Evolutionary conservation across 2,113 vertebrate genomes (phyloP), one percentile per base, ranked within the genome.

Genomic region (Xyliphius kryptos): DNA sequence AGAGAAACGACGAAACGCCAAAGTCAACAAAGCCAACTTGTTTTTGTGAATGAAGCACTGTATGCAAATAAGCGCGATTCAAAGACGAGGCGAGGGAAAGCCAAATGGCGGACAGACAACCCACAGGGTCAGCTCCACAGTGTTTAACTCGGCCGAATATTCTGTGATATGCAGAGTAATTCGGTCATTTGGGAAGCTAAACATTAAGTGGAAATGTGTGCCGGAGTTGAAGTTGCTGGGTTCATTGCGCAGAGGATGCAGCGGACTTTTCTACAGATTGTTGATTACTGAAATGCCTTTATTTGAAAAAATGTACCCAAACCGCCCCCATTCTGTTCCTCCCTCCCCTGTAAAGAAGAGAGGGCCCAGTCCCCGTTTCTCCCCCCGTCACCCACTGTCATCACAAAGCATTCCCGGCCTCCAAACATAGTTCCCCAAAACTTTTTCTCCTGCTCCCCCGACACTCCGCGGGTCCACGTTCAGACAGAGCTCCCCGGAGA

Each of bases 11-110:
- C 26, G 56, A 40, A 32, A 12, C 43, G 20, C 21, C 22, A 46
- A 47, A 2, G 59, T 36, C 63, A 43, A 26, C 52, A n/a, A 2
- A 56, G 54, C 40, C 40, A 62, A 56, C 49, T 19, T 63, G 48
- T 85, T 86, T 87, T 90, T 90, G 89, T 90, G 88, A 90, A 90
- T 90, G 88, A 84, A 87, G 80, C 76, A 78, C 81, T 81, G 81
- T 88, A 90, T 88, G 88, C 86, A 90, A 89, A 90, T 89, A 75
- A 85, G 80, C 66, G 61, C 79, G 79, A 87, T 84, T 85, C 79
- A 83, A 57, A 41, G 22, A 17, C 2, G 20, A 16, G 58, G 15
- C 13, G 19, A 14, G 37, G 51, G 53, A 26, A 54, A 56, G 76
- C 83, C 83, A 82, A 80, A 83, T 82, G 84, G 81, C 83, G 85